Base-by-base conservation (phyloP, 2,797 vertebrate genomes). In the Macrochelys suwanniensis region DNA sequence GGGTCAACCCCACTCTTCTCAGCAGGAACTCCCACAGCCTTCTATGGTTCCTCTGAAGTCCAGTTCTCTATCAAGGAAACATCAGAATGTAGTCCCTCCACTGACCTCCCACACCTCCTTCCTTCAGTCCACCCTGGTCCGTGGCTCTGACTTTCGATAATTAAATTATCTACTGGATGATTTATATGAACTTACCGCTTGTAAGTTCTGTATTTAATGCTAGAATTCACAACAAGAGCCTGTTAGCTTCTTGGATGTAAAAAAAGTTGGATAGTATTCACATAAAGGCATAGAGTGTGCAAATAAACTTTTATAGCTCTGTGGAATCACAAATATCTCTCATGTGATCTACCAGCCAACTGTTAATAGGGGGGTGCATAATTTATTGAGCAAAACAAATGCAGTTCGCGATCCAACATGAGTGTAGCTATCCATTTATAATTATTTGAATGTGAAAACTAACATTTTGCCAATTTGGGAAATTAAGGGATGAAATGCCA, bases 361-460 rank as follows among this genome's bases (percentile, higher is more conserved):
- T 94, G 89, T 87, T 94, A 90, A 93, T 95, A 96, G 91, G 85
- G 85, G 93, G 89, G 89, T 78, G 84, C 54, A 95, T 94, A 94
- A 89, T 71, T 87, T 92, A 89, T 90, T 96, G 94, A 95, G 94
- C 94, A 95, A 96, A 96, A 95, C 83, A 93, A 84, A 91, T 90
- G 81, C 87, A 90, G 61, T 16, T 90, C 95, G 85, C 80, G 74
- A 89, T 74, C 84, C 92, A 96, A 87, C 85, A 91, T 74, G 94
- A 85, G 10, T 95, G 82, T 88, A 94, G 92, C 78, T 87, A 76
- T 28, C 86, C 86, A 71, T 51, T 77, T 54, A 85, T 84, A 77
- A 92, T 91, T 85, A 94, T 74, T 45, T 88, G 71, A 85, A 59
- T 77, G 80, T 78, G 87, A 81, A 33, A 87, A 86, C 2, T 3